These are phyloP conservation scores for Cloeon dipterum DNA, from an alignment of 2,888 invertebrate genomes.

Conservation along the genomic window DNA sequence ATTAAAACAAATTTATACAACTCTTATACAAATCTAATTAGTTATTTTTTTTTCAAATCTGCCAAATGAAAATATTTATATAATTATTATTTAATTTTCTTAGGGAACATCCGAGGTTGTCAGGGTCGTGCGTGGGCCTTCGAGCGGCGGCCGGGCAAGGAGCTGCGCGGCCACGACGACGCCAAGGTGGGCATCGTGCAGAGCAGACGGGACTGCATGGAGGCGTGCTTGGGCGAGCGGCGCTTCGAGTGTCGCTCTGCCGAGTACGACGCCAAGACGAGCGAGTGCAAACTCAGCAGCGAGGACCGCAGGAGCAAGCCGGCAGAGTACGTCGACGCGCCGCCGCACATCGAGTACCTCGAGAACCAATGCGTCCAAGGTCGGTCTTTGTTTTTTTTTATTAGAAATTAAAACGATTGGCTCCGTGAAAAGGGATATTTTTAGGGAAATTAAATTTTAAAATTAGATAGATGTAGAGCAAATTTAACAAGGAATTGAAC, in stretches of 20 bases:
- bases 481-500: no score
- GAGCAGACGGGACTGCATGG: slow-evolving; percentile 24
- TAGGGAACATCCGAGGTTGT: slow-evolving; percentile 13
- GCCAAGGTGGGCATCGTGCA: slow-evolving; percentile 19
- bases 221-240: slow-evolving; percentile 19
- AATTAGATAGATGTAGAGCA: no score
- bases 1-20: not conserved
- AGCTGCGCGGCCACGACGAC: slow-evolving; percentile 21
- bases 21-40: not conserved
- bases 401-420: not conserved
- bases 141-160: slow-evolving; percentile 23
- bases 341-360: slow-evolving; percentile 22
- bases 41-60: no score
- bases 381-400: no score
- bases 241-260: slow-evolving; percentile 21
- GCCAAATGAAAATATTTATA: no score
- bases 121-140: slow-evolving; percentile 22
- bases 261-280: slow-evolving; percentile 22
- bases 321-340: slow-evolving; percentile 17
- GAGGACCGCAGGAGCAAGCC: slow-evolving; percentile 22
- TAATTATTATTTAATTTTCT: not conserved
- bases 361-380: slow-evolving; percentile 29
- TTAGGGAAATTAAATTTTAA: no score
- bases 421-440: no score
- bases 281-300: slow-evolving; percentile 21